Conservation (phyloP, 2,888 invertebrate species). For the Patella ulyssiponensis region DNA sequence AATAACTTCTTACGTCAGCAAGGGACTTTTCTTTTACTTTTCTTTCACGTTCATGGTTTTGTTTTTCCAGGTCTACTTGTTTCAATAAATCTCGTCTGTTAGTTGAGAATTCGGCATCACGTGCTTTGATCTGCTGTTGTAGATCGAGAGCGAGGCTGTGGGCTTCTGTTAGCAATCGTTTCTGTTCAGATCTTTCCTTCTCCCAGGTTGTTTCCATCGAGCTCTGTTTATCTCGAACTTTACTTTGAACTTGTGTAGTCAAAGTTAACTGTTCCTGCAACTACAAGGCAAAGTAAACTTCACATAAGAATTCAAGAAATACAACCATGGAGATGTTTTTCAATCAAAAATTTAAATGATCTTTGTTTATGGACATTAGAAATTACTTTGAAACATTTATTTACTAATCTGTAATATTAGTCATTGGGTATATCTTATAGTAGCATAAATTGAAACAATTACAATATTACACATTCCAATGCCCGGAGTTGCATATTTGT, state of each 20-base stretch:
- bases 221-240: constrained; percentile 50
- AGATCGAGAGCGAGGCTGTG: constrained; percentile 64
- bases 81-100: constrained; percentile 81
- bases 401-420: too few relatives aligned
- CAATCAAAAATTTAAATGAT: too few relatives aligned
- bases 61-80: constrained; percentile 75
- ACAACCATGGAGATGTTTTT: too few relatives aligned
- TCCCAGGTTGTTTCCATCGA: constrained; percentile 61
- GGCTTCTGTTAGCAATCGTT: constrained; percentile 58
- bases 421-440: too few relatives aligned
- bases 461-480: too few relatives aligned
- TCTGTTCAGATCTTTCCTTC: constrained; percentile 60
- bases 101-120: constrained; percentile 57
- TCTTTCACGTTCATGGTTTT: constrained; percentile 49
- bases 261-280: constrained; percentile 56
- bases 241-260: constrained; percentile 46
- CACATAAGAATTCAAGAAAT: too few relatives aligned
- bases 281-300: constrained; percentile 35
- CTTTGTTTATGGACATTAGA: too few relatives aligned
- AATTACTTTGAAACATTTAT: too few relatives aligned
- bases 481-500: too few relatives aligned
- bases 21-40: constrained; percentile 45
- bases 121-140: constrained; percentile 61
- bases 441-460: too few relatives aligned
- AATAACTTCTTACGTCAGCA: constrained; percentile 44